Conservation (phyloP, 2,888 invertebrate genomes). For the Synergus laeviventris region DNA sequence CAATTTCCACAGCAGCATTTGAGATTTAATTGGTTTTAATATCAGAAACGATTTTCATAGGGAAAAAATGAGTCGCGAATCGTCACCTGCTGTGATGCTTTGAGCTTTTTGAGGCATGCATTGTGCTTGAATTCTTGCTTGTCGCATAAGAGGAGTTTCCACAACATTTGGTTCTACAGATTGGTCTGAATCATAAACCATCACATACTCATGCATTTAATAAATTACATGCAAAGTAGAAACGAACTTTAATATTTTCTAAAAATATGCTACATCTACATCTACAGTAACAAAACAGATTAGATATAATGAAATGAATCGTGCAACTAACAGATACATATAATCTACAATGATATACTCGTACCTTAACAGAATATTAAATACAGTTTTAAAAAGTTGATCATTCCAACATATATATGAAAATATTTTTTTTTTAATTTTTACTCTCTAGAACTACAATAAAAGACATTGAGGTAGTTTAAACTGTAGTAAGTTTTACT, state of each 20-base stretch:
- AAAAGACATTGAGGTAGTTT: neutral
- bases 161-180: conserved; percentile 49
- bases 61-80: neutral
- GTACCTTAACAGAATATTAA: neutral
- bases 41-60: neutral
- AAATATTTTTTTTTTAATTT: neutral
- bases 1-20: neutral
- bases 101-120: neutral
- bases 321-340: neutral
- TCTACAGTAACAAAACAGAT: neutral
- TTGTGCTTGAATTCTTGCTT: conserved; percentile 40
- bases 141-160: conserved; percentile 51
- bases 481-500: no score
- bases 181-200: conserved; percentile 54
- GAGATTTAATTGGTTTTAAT: neutral
- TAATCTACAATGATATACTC: neutral
- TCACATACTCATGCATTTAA: conserved; percentile 60
- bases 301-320: neutral
- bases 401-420: neutral
- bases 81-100: conserved; percentile 18
- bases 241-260: neutral
- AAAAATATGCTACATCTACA: conserved; percentile 1
- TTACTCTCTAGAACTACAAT: neutral
- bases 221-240: conserved; percentile 39
- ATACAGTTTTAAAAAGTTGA: neutral